phyloP scores from a whole-genome alignment of 2,113 vertebrate genomes.

The Dendrocopos noguchii region DNA sequence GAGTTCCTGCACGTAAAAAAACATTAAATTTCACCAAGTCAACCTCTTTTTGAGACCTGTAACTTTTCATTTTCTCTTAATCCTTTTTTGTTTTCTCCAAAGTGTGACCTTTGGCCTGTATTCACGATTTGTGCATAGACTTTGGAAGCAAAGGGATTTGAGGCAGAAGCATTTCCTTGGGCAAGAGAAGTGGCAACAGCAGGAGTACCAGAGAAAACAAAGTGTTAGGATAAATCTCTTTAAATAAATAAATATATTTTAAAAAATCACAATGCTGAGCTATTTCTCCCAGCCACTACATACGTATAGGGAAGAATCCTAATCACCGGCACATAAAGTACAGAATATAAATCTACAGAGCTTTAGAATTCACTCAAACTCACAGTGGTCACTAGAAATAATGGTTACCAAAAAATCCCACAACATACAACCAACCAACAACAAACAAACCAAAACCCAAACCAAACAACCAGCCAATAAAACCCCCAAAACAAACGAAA shows the following conservation, averaged over 20 bases:
- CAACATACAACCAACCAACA: no score
- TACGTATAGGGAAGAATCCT: not conserved
- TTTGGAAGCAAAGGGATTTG: constrained; percentile 32
- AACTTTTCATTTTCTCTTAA: constrained; percentile 11
- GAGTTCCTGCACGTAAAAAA: not conserved
- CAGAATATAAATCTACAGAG: not conserved
- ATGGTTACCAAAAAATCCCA: not conserved
- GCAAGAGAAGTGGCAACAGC: constrained; percentile 58
- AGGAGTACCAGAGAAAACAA: constrained; percentile 42
- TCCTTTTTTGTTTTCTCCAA: not conserved
- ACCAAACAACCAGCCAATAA: no score
- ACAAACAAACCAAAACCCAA: no score
- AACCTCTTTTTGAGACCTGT: not conserved
- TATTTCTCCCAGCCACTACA: not conserved
- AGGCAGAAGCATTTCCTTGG: constrained; percentile 55
- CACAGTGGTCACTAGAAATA: not conserved
- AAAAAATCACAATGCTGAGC: not conserved
- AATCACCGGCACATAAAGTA: not conserved
- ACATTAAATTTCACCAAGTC: not conserved
- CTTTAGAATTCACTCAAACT: not conserved
- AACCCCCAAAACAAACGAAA: no score
- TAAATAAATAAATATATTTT: not conserved
- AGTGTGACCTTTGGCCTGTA: constrained; percentile 23
- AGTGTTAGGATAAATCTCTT: constrained; percentile 34
- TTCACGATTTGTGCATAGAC: not conserved